phyloP scores from a whole-genome alignment of 2,113 vertebrate genomes.

The Rhodinocichla rosea region DNA sequence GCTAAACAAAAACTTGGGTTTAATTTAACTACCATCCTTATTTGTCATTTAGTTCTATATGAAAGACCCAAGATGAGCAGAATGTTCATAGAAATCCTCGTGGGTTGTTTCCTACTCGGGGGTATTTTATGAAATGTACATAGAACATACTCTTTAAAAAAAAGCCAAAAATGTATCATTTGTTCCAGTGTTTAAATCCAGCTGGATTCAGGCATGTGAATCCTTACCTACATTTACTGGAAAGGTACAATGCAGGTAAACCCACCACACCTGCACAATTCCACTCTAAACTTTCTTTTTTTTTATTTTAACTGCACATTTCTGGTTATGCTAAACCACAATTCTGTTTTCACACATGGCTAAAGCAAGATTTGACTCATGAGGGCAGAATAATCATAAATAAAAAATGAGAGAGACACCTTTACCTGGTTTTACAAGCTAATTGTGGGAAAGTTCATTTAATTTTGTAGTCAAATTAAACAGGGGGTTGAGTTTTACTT shows the following conservation, averaged over 20 bases:
- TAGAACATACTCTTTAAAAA: not conserved
- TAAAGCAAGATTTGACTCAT: not conserved
- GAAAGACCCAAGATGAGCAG: not conserved
- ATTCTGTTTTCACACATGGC: rapidly evolving
- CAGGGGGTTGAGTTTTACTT: not conserved
- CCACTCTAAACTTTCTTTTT: not conserved
- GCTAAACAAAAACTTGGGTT: not conserved
- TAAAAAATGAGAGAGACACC: not conserved
- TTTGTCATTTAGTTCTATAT: not conserved
- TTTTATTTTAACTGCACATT: not conserved
- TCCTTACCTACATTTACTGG: not conserved
- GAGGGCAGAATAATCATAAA: not conserved
- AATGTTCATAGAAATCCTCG: not conserved
- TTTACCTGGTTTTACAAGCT: not conserved
- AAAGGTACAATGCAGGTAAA: not conserved
- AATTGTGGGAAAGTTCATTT: not conserved
- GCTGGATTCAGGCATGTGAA: not conserved
- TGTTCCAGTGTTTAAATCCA: not conserved
- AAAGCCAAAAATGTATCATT: not conserved
- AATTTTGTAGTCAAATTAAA: not conserved
- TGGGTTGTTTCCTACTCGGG: not conserved
- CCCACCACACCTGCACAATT: not conserved
- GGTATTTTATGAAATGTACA: not conserved
- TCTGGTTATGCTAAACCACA: not conserved
- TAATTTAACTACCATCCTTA: not conserved